Conservation (phyloP, 2,888 invertebrate genomes). For the Cybosia mesomella region DNA sequence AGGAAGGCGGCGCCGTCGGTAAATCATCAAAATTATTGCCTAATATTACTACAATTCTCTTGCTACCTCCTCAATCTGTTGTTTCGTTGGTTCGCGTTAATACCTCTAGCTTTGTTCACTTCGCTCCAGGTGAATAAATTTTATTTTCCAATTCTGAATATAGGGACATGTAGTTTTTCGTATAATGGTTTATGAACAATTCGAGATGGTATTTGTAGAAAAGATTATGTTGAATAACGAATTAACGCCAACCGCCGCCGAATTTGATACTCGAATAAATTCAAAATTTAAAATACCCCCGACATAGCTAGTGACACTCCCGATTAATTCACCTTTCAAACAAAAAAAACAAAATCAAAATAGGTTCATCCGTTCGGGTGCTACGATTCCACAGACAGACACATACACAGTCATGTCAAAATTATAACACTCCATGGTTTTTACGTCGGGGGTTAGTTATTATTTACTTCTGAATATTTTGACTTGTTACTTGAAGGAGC, state of each 20-base stretch:
- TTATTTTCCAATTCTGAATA: conserved; percentile 55
- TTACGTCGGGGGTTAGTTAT: too few species aligned
- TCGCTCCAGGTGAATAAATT: conserved; percentile 65
- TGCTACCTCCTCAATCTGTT: conserved; percentile 75
- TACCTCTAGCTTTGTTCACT: conserved; percentile 74
- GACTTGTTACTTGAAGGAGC: conserved; percentile 49
- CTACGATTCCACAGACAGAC: too few species aligned
- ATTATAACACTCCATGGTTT: too few species aligned
- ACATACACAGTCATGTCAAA: too few species aligned
- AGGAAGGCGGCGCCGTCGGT: conserved; percentile 73
- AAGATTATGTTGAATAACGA: conserved; percentile 30
- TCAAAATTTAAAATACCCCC: too few species aligned
- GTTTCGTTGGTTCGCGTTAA: conserved; percentile 71
- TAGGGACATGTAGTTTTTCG: conserved; percentile 47
- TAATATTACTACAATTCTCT: conserved; percentile 77
- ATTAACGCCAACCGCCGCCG: conserved; percentile 22
- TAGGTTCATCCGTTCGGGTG: too few species aligned
- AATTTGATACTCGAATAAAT: conserved; percentile 41
- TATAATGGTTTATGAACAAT: conserved; percentile 29
- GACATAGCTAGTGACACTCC: too few species aligned
- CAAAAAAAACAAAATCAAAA: too few species aligned
- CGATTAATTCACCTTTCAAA: too few species aligned
- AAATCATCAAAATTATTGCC: conserved; percentile 86
- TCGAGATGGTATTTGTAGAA: conserved; percentile 22
- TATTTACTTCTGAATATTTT: conserved; percentile 50